Base-by-base conservation (phyloP, 1,140 invertebrate genomes). In the Eciton burchellii region DNA sequence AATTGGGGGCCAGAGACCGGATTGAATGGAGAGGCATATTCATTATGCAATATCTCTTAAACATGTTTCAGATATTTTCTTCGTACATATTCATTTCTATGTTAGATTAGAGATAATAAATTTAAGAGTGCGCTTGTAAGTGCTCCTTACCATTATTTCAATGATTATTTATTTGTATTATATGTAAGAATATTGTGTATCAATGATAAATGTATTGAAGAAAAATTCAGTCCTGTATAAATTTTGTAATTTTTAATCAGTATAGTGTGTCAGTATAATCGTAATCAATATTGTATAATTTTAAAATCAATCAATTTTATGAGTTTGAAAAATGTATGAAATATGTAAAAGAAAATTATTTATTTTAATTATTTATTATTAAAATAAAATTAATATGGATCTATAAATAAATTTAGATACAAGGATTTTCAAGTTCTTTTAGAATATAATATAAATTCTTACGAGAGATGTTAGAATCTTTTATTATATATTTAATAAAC, bases 1-100 rank as follows among this genome's bases (percentile, higher is more conserved):
- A 82, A 66, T 54, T n/a, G 65, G 26, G 14, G 47, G 43, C 60
- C 84, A 72, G 81, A 81, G 62, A 72, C 83, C n/a, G 16, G n/a
- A 26, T 29, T 14, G 24, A 52, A 63, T 49, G 35, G 43, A 65
- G 4, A 24, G 45, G 26, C 0, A 11, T 26, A 0, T 6, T 12
- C 47, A 43, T 12, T 41, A 6, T n/a, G 56, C 14, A 81, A 76
- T 43, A 47, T 68, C n/a, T 47, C 11, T 45, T 73, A 19, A 63
- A 49, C 1, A 19, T 47, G 8, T 63, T 49, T 11, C 24, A 56
- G 24, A 52, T 74, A 4, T 35, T 9, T 49, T 1, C 14, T 1
- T 35, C 14, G 24, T 70, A 47, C 12, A 12, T 29, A 0, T 29
- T n/a, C 12, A 41, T 12, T 11, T 60, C 35, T 59, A 5, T 11